Conservation (phyloP, 2,113 vertebrate genomes). For the Empidonax alnorum region DNA sequence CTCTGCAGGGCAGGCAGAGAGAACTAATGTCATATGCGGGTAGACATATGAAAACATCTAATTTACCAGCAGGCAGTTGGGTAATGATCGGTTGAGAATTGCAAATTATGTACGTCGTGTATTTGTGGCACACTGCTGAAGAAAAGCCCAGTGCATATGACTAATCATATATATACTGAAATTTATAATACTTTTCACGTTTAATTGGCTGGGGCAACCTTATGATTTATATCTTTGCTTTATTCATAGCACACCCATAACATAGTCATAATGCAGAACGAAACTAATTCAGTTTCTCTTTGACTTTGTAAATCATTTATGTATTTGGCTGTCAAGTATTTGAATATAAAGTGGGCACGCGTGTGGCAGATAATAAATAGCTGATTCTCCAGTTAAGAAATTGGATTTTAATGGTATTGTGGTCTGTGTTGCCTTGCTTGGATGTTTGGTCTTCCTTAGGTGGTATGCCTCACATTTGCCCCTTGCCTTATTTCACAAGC, state of each 20-base stretch:
- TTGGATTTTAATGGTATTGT: conserved; percentile 15
- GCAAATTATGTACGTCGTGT: conserved; percentile 36
- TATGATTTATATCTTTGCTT: conserved; percentile 44
- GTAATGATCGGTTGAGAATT: conserved; percentile 59
- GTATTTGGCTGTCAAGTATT: conserved; percentile 36
- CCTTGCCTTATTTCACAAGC: neutral
- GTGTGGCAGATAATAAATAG: conserved; percentile 37
- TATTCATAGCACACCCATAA: neutral
- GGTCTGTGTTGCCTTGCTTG: neutral
- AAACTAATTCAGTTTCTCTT: conserved; percentile 51
- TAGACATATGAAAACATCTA: conserved; percentile 49
- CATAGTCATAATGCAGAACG: conserved; percentile 15
- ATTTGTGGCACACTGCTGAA: conserved; percentile 36
- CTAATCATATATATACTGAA: conserved; percentile 19
- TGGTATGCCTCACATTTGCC: neutral
- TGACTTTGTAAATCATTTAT: conserved; percentile 56
- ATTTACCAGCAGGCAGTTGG: conserved; percentile 55
- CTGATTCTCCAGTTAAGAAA: conserved; percentile 34
- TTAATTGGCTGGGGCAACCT: conserved; percentile 45
- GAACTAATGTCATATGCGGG: conserved; percentile 15
- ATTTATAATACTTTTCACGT: conserved; percentile 52
- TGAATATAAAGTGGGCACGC: conserved; percentile 38
- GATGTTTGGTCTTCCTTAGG: neutral
- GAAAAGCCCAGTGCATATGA: conserved; percentile 27
- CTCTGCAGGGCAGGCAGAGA: conserved; percentile 31